Conservation (phyloP, 1,140 invertebrate genomes). For the Tetragonula clypearis region DNA sequence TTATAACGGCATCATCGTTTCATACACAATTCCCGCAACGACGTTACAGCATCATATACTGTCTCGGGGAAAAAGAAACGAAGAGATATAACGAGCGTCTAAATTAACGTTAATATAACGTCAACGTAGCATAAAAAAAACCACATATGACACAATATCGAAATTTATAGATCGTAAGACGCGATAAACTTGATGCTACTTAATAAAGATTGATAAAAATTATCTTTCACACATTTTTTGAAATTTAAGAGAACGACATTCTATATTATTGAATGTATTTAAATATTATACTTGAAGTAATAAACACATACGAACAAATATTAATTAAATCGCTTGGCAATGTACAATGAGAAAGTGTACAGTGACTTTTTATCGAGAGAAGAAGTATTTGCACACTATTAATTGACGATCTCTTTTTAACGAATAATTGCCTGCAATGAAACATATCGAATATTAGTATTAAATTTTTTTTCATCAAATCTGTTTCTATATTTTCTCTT, state of each 20-base stretch:
- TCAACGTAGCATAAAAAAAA: not conserved
- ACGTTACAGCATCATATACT: conserved; percentile 12
- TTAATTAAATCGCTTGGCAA: too few relatives aligned
- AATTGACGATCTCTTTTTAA: too few relatives aligned
- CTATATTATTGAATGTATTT: too few relatives aligned
- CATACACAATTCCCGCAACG: conserved; percentile 33
- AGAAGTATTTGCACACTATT: too few relatives aligned
- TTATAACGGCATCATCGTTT: conserved; percentile 35
- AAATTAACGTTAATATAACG: conserved; percentile 17
- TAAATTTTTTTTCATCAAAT: not conserved
- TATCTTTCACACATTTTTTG: not conserved
- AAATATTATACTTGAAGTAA: too few relatives aligned
- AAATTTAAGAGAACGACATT: too few relatives aligned
- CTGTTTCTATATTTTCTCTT: too few relatives aligned
- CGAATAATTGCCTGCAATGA: too few relatives aligned
- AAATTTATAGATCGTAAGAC: conserved; percentile 2
- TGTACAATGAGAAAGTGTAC: too few relatives aligned
- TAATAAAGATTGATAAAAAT: not conserved
- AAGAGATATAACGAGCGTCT: not conserved
- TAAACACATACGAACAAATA: too few relatives aligned
- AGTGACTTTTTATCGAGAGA: too few relatives aligned
- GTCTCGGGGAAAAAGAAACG: not conserved
- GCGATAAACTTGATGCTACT: not conserved
- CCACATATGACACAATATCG: not conserved
- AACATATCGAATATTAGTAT: not conserved